A percentile compares a stretch with the other conserved stretches of the same genome.
These are phyloP conservation scores for Propithecus coquereli DNA, from an alignment of 2,113 vertebrate species.

Conservation along the genomic window DNA sequence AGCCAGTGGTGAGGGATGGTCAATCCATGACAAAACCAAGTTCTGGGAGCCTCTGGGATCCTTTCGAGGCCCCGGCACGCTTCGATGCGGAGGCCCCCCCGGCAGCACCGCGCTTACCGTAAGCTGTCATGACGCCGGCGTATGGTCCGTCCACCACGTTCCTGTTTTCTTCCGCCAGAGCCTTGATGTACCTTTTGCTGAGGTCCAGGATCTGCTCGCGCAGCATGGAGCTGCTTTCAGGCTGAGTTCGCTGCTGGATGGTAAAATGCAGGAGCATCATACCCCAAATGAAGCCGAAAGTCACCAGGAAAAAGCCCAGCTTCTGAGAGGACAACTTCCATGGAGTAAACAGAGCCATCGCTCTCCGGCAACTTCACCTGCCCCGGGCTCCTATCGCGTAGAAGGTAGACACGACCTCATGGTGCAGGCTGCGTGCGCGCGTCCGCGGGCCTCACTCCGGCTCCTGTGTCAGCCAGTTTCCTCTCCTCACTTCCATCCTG, in stretches of 20 bases:
- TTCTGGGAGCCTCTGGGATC: not conserved
- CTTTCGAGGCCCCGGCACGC: not conserved
- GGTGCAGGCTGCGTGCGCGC: slow-evolving; percentile 65
- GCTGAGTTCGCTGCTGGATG: slow-evolving; percentile 96
- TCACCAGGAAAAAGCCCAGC: slow-evolving; percentile 97
- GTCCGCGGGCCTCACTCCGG: slow-evolving; percentile 68
- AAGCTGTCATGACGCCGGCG: slow-evolving; percentile 98
- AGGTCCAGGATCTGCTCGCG: slow-evolving; percentile 98
- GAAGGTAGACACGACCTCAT: slow-evolving; percentile 80
- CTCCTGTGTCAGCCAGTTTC: slow-evolving; percentile 73
- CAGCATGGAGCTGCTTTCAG: slow-evolving; percentile 94
- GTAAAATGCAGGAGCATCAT: slow-evolving; percentile 99
- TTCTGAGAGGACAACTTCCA: slow-evolving; percentile 99
- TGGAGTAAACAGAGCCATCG: slow-evolving; percentile 91
- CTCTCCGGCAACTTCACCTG: slow-evolving; percentile 70
- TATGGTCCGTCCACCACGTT: slow-evolving; percentile 97
- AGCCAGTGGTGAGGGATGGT: not conserved
- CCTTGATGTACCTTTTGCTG: slow-evolving; percentile 99
- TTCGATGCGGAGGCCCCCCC: fast-evolving
- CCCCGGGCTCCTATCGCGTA: slow-evolving; percentile 65
- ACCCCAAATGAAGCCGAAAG: slow-evolving; percentile 99
- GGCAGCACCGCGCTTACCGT: slow-evolving; percentile 85
- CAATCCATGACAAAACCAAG: not conserved
- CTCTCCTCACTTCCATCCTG: slow-evolving; percentile 81
- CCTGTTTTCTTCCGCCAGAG: slow-evolving; percentile 96